phyloP scores from a whole-genome alignment of 2,113 vertebrate genomes.

The Phylloscopus trochilus region DNA sequence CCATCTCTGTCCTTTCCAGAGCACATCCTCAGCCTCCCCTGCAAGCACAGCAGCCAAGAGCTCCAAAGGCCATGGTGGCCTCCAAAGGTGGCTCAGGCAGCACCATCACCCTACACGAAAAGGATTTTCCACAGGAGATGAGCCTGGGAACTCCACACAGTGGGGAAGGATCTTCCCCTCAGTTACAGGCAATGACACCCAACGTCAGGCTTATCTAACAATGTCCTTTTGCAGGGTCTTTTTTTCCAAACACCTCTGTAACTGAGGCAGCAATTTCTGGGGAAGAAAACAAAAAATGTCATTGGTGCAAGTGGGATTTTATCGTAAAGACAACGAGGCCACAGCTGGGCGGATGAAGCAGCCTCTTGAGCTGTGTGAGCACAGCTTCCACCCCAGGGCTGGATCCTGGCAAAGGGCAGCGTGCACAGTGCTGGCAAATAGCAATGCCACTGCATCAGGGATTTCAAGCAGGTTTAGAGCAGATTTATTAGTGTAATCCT shows the following conservation, averaged over 20 bases:
- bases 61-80: accelerated
- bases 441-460: neutral
- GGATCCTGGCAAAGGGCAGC: neutral
- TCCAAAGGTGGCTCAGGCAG: neutral
- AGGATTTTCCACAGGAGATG: neutral
- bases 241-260: neutral
- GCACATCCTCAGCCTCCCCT: neutral
- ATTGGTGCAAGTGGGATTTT: neutral
- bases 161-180: neutral
- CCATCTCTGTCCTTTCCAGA: neutral
- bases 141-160: neutral
- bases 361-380: neutral
- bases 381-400: neutral
- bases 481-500: neutral
- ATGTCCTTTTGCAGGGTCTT: neutral
- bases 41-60: neutral
- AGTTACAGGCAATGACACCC: neutral
- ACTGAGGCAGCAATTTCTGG: neutral
- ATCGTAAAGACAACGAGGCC: neutral
- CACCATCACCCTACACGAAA: neutral
- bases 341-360: neutral
- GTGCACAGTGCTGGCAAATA: accelerated
- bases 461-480: neutral
- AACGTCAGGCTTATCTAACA: accelerated
- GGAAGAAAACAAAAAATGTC: neutral